A percentile compares a stretch with the other conserved stretches of the same genome.
Conservation (phyloP, 2,797 vertebrate species). For the Coregonus sp. region DNA sequence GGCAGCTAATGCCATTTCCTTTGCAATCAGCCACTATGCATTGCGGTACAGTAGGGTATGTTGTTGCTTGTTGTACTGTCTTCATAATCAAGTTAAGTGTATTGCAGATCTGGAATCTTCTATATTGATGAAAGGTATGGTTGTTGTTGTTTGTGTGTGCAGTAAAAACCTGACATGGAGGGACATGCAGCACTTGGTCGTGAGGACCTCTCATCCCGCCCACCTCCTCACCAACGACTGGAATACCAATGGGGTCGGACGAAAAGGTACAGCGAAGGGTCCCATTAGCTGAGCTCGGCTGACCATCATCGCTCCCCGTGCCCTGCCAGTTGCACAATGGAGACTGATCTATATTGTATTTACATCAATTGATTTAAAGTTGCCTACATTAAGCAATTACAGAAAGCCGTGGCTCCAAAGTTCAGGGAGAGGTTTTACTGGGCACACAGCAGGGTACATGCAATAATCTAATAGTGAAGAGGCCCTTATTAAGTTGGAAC, state of each 20-base stretch:
- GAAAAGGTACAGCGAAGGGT: slow-evolving; percentile 82
- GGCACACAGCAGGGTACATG: slow-evolving; percentile 1
- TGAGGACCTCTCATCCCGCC: slow-evolving; percentile 89
- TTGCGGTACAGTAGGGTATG: neutral
- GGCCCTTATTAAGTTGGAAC: slow-evolving; percentile 16
- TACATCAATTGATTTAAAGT: slow-evolving; percentile 9
- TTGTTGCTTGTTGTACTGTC: too few species aligned
- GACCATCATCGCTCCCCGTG: neutral
- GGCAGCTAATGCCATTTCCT: neutral
- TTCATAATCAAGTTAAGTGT: neutral
- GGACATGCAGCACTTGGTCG: slow-evolving; percentile 99
- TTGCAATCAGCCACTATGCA: neutral
- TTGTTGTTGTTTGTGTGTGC: slow-evolving; percentile 8
- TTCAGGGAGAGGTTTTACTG: slow-evolving; percentile 12
- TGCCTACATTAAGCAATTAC: slow-evolving; percentile 11
- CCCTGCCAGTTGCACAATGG: slow-evolving; percentile 28
- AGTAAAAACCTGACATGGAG: slow-evolving; percentile 98
- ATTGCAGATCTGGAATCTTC: neutral
- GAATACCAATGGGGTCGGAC: slow-evolving; percentile 92
- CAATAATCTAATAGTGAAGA: slow-evolving; percentile 10
- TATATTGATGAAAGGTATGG: neutral
- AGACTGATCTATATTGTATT: slow-evolving; percentile 24
- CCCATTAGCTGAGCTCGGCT: neutral
- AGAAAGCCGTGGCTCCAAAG: slow-evolving; percentile 6
- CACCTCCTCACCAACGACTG: slow-evolving; percentile 93